Conservation (phyloP, 2,113 vertebrate genomes). For the Otus sunia region DNA sequence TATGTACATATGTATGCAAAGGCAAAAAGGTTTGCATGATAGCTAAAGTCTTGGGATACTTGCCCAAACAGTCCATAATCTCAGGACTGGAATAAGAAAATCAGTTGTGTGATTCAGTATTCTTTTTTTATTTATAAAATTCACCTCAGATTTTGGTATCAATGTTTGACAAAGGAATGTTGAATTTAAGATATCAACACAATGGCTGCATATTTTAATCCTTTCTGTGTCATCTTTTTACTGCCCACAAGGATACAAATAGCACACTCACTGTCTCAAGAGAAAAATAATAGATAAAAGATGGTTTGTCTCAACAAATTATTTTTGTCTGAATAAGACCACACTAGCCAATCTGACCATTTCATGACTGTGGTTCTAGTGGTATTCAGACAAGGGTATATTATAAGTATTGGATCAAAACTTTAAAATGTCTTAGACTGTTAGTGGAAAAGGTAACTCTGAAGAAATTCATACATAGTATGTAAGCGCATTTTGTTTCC, state of each 20-base stretch:
- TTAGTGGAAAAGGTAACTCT: neutral
- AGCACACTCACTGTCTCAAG: neutral
- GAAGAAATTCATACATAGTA: neutral
- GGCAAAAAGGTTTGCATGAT: rapidly evolving
- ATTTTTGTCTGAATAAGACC: neutral
- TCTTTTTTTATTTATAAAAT: neutral
- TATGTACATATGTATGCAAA: neutral
- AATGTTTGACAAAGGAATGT: neutral
- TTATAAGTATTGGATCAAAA: neutral
- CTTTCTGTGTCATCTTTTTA: neutral
- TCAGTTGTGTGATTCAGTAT: neutral
- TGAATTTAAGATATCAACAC: neutral
- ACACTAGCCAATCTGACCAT: neutral
- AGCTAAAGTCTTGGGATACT: neutral
- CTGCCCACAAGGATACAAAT: neutral
- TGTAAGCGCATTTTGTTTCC: neutral
- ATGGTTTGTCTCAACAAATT: neutral
- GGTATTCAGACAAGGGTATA: neutral
- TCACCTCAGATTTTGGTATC: neutral
- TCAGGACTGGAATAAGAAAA: neutral
- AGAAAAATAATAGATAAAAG: neutral
- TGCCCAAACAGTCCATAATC: neutral
- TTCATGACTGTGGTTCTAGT: neutral
- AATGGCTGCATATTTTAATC: neutral
- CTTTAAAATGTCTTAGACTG: neutral